These are phyloP conservation scores for Ciconia stormi DNA, from an alignment of 2,113 vertebrate species.

Conservation along the genomic window DNA sequence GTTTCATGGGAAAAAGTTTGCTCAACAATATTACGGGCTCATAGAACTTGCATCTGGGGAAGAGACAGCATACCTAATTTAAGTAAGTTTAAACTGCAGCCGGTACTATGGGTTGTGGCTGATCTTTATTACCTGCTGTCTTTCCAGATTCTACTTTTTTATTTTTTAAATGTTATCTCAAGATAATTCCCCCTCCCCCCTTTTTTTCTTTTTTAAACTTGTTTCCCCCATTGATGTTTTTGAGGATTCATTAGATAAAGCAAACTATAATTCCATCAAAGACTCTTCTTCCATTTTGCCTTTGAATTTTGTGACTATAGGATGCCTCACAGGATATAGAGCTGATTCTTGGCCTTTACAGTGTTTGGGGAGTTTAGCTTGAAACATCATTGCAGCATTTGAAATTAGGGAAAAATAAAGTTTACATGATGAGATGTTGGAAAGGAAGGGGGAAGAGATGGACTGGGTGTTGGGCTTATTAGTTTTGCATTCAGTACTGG, in stretches of 20 bases:
- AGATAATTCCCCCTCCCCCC: background rate
- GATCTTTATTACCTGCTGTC: background rate
- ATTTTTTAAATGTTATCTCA: background rate
- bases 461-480: background rate
- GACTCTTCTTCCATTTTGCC: background rate
- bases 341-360: background rate
- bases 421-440: background rate
- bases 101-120: background rate
- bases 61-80: background rate
- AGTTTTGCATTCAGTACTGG: background rate
- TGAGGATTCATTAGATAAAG: background rate
- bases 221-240: background rate
- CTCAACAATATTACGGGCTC: background rate
- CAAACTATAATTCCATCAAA: background rate
- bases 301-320: background rate
- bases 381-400: background rate
- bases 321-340: background rate
- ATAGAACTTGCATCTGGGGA: background rate
- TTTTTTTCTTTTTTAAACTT: background rate
- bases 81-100: background rate
- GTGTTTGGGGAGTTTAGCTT: background rate
- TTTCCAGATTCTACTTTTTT: background rate
- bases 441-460: background rate
- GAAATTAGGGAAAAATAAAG: background rate
- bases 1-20: conserved; percentile 26